Evolutionary conservation across 2,113 vertebrate species (phyloP).

Genomic region (Atherinomorus stipes): DNA sequence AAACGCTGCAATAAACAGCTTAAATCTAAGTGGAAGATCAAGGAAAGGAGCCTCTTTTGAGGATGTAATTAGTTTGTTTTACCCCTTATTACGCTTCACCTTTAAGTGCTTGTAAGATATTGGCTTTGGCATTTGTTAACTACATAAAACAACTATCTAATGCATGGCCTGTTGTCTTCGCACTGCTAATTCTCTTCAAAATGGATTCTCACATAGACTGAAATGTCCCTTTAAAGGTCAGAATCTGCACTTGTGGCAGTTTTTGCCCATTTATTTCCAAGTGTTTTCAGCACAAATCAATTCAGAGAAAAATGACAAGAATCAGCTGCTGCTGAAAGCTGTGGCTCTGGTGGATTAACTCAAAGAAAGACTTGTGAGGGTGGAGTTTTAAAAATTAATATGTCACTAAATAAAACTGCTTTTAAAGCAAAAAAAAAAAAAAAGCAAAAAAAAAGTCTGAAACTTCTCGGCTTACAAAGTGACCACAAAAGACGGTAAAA

Average conservation of each 20-base stretch:
- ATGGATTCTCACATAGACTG: constrained; percentile 4
- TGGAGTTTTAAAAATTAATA: background rate
- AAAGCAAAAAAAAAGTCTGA: no score
- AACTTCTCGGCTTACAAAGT: background rate
- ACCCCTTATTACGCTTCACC: background rate
- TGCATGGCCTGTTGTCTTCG: background rate
- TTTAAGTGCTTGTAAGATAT: background rate
- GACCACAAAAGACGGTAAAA: background rate
- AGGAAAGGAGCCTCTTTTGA: constrained; percentile 9
- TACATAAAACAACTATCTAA: constrained; percentile 8
- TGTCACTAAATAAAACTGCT: no score
- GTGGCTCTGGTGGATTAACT: background rate
- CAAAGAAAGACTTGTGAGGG: background rate
- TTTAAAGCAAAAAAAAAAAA: no score
- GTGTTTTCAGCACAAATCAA: background rate
- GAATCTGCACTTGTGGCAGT: background rate
- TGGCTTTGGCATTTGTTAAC: constrained; percentile 26
- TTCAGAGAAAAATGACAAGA: constrained; percentile 6
- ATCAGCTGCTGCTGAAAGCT: constrained; percentile 2
- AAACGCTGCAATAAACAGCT: background rate
- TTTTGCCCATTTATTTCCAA: constrained; percentile 2
- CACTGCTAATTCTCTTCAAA: background rate
- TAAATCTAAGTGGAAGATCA: background rate
- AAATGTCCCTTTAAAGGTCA: constrained; percentile 23
- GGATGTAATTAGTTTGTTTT: constrained; percentile 21